These are phyloP conservation scores for Ciconia stormi DNA, from an alignment of 2,113 vertebrate species.

Conservation along the genomic window DNA sequence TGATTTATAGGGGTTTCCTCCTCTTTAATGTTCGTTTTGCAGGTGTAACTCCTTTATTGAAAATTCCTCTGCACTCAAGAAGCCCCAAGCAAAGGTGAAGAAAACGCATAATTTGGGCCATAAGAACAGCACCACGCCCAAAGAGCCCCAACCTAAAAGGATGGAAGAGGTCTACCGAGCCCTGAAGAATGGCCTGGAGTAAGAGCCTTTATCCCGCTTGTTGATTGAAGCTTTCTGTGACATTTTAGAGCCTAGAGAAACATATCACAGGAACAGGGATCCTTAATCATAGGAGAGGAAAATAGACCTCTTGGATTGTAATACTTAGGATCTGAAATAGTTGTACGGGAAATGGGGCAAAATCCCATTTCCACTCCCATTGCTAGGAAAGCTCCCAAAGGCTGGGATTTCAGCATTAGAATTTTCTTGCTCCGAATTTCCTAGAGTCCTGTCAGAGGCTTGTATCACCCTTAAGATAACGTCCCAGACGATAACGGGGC, in stretches of 20 bases:
- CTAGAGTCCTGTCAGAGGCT: neutral
- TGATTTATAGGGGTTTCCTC: slow-evolving; percentile 15
- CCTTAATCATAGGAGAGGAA: neutral
- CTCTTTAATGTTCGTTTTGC: slow-evolving; percentile 28
- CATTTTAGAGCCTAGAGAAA: neutral
- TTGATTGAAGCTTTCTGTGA: neutral
- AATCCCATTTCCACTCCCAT: neutral
- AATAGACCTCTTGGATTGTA: neutral
- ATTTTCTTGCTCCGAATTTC: neutral
- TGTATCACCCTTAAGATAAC: slow-evolving; percentile 4
- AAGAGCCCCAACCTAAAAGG: slow-evolving; percentile 91
- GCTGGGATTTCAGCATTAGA: neutral
- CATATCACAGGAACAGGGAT: neutral
- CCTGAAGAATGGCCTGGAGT: slow-evolving; percentile 92
- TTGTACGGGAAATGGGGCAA: neutral
- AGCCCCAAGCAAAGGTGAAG: slow-evolving; percentile 93
- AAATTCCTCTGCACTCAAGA: slow-evolving; percentile 89
- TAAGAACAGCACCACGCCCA: slow-evolving; percentile 85
- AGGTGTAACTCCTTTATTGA: slow-evolving; percentile 99
- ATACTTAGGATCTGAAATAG: neutral
- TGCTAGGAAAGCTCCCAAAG: neutral
- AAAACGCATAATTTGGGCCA: slow-evolving; percentile 90
- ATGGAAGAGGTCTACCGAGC: slow-evolving; percentile 92
- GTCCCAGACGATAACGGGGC: neutral
- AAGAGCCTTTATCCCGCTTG: slow-evolving; percentile 69